Conservation (phyloP, 2,113 vertebrate genomes). For the cat (Felis catus) region F.catus_Fca126_mat1.0 CM031417.1:84182501-84183000, state of each 20-base stretch:
- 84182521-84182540: too few species aligned
- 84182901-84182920: not conserved
- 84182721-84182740: not conserved
- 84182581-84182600: not conserved
- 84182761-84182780: not conserved
- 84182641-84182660: not conserved
- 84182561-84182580: too few species aligned
- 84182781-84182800: not conserved
- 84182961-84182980: not conserved
- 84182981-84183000: not conserved
- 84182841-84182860: not conserved
- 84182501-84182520: too few species aligned
- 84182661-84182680: not conserved
- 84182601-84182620: not conserved
- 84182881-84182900: not conserved
- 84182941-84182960: not conserved
- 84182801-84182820: conserved; percentile 2
- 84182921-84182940: not conserved
- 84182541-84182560: too few species aligned
- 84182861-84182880: not conserved
- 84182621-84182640: not conserved
- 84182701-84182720: not conserved
- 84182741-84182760: not conserved
- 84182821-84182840: not conserved
- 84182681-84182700: not conserved